These are phyloP conservation scores for Amaurobius ferox DNA, from an alignment of 2,888 invertebrate species.

Conservation along the genomic window DNA sequence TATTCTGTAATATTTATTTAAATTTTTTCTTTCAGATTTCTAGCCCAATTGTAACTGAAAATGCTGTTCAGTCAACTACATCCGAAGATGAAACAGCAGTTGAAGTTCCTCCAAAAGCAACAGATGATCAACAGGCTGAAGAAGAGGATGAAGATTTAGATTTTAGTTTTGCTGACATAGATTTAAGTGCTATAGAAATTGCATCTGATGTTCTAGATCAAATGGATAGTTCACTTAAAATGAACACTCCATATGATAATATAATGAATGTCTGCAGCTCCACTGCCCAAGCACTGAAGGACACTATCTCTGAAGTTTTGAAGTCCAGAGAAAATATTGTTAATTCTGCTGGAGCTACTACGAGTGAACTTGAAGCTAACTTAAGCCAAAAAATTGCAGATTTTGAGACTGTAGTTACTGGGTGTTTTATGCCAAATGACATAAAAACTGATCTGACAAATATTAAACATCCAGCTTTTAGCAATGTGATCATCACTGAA, in stretches of 20 bases:
- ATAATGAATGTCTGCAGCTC: slow-evolving; percentile 64
- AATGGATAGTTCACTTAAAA: neutral
- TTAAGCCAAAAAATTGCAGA: slow-evolving; percentile 56
- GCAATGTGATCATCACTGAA: slow-evolving; percentile 4
- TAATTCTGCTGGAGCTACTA: slow-evolving; percentile 21
- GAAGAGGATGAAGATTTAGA: no score
- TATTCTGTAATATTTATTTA: no score
- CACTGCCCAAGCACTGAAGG: slow-evolving; percentile 58
- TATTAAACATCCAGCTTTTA: slow-evolving; percentile 9
- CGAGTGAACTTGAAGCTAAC: slow-evolving; percentile 44
- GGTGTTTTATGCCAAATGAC: slow-evolving; percentile 12
- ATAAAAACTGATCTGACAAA: neutral
- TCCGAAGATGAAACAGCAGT: no score
- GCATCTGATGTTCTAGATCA: neutral
- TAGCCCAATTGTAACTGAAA: no score
- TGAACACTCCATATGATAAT: slow-evolving; percentile 34
- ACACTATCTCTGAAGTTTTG: slow-evolving; percentile 65
- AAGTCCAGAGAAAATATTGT: slow-evolving; percentile 44
- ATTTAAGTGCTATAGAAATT: slow-evolving; percentile 1
- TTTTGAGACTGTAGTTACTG: slow-evolving; percentile 46
- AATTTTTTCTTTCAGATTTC: no score
- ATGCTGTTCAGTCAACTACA: no score
- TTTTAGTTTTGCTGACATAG: neutral
- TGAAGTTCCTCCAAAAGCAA: no score
- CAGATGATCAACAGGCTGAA: no score